Conservation (phyloP, 2,797 vertebrate genomes). For the Philypnodon macrostomus region DNA sequence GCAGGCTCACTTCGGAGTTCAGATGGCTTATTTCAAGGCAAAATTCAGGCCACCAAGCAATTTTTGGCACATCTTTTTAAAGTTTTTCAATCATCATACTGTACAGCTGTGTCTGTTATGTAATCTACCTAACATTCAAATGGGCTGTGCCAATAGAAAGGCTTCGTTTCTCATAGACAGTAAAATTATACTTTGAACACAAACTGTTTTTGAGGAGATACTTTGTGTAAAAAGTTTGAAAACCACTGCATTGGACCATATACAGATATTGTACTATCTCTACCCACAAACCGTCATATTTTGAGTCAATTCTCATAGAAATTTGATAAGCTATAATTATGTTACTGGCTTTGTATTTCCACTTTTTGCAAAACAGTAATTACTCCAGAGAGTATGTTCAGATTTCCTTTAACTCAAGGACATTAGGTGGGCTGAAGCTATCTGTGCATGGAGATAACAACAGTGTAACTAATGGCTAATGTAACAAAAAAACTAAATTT, state of each 20-base stretch:
- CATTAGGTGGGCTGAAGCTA: background rate
- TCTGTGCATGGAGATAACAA: slow-evolving; percentile 15
- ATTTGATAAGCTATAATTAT: slow-evolving; percentile 28
- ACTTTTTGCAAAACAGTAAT: slow-evolving; percentile 33
- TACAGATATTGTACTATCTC: background rate
- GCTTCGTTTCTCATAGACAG: no score
- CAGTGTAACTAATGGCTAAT: background rate
- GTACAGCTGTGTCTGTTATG: no score
- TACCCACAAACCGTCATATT: background rate
- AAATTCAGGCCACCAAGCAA: no score
- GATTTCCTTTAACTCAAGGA: background rate
- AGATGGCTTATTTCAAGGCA: no score
- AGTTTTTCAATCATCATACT: no score
- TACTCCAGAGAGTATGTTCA: slow-evolving; percentile 7
- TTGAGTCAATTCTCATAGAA: background rate
- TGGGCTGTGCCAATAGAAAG: no score
- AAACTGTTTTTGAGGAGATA: no score
- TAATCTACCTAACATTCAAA: no score
- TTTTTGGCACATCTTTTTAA: no score
- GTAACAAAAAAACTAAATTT: slow-evolving; percentile 16
- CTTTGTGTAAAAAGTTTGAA: no score
- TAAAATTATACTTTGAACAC: no score
- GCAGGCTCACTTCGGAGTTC: no score
- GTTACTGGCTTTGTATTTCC: background rate
- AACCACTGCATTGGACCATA: background rate